Evolutionary conservation across 1,140 invertebrate species (phyloP), one percentile per base, ranked within the genome.

Genomic region (Panagrolaimus sp.): DNA sequence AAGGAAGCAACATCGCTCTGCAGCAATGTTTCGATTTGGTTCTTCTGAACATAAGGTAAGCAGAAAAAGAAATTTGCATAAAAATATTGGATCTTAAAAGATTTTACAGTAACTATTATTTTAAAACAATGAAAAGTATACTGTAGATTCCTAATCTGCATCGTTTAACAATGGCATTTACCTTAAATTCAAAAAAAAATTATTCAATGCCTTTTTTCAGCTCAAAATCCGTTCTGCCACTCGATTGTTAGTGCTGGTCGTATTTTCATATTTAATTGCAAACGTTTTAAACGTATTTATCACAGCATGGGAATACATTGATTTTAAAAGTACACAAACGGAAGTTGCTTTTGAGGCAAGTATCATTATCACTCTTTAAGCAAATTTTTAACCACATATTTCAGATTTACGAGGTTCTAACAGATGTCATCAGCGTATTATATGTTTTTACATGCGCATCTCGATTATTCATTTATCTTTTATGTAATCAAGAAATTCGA

Each of bases 291-390:
- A 76, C 43, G 67, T 76, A 38, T 55, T 67, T 17, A 76, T 76
- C 15, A 79, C 76, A 17, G 72, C 77, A 24, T 76, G 75, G 75
- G 75, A 76, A 46, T 76, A 76, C 32, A 38, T 76, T 17, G 75
- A 76, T 65, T 71, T 76, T n/a, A 66, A 72, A 7, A 76, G 73
- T 15, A 74, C 73, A 17, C 73, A 74, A 43, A 75, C 55, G 24
- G 72, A 74, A 48, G 46, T 63, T n/a, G 43, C 32, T 28, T 74
- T 65, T 67, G 52, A 48, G 43, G 73, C 76, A 63, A 65, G 70
- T 43, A n/a, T 69, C 38, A 74, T 7, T 45, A 38, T n/a, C n/a
- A 48, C 17, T 3, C 17, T 17, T 67, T 4, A 1, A n/a, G n/a
- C 32, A 17, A 44, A n/a, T 48, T 26, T 44, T 24, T 14, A 68